phyloP scores from a whole-genome alignment of 2,113 vertebrate genomes.

The Oreocharis arfaki region DNA sequence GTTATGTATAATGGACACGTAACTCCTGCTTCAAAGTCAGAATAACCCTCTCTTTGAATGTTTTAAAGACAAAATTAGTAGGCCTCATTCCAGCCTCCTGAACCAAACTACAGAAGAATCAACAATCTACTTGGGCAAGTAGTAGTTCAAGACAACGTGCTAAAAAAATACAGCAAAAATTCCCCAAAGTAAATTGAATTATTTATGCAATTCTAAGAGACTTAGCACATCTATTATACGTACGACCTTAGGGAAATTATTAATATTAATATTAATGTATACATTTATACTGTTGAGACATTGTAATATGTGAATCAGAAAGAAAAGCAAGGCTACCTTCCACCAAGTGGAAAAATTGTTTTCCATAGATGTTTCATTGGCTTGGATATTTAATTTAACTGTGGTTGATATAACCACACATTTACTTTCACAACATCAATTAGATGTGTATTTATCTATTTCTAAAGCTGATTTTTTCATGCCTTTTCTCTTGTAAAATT shows the following conservation, averaged over 20 bases:
- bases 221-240: not conserved
- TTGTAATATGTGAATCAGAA: not conserved
- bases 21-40: not conserved
- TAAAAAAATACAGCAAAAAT: not conserved
- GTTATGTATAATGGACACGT: not conserved
- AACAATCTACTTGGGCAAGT: not conserved
- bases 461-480: not conserved
- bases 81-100: not conserved
- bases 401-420: not conserved
- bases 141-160: not conserved
- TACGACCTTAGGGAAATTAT: not conserved
- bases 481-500: not conserved
- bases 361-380: not conserved
- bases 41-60: not conserved
- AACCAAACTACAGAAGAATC: not conserved
- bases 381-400: not conserved
- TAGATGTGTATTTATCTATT: not conserved
- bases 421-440: not conserved
- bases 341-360: not conserved
- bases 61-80: not conserved
- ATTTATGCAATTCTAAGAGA: not conserved
- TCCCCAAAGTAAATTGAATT: not conserved
- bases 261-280: not conserved
- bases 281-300: not conserved
- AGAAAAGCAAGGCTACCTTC: not conserved